These are phyloP conservation scores for Leguminivora glycinivorella DNA, from an alignment of 1,140 invertebrate genomes.

Conservation along the genomic window DNA sequence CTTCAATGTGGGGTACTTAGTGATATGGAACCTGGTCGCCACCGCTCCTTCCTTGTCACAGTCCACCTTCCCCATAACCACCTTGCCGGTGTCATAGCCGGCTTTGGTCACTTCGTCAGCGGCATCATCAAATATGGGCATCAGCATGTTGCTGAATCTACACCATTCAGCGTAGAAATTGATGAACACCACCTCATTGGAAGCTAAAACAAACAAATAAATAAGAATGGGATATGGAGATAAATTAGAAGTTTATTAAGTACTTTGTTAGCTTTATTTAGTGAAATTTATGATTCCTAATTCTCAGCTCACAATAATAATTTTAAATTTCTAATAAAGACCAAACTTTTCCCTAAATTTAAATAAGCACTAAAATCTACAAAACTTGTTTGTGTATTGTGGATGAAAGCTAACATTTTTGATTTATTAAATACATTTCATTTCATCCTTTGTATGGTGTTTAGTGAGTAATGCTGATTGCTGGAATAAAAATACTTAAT, in stretches of 20 bases:
- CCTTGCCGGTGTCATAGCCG: slow-evolving; percentile 89
- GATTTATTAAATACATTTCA: too few relatives aligned
- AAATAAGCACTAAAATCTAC: too few relatives aligned
- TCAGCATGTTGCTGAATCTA: slow-evolving; percentile 95
- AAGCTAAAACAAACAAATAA: slow-evolving; percentile 84
- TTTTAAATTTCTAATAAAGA: too few relatives aligned
- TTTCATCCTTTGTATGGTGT: too few relatives aligned
- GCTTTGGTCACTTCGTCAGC: slow-evolving; percentile 91
- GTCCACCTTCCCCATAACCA: slow-evolving; percentile 98
- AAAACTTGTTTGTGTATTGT: too few relatives aligned
- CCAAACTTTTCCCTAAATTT: too few relatives aligned
- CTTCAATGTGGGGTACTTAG: slow-evolving; percentile 99
- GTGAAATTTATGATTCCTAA: too few relatives aligned
- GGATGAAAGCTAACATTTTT: too few relatives aligned
- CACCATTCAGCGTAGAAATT: slow-evolving; percentile 99
- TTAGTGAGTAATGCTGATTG: too few relatives aligned
- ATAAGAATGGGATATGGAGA: background rate
- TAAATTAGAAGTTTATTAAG: background rate
- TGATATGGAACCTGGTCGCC: slow-evolving; percentile 95
- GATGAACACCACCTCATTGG: slow-evolving; percentile 97
- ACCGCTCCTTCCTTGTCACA: slow-evolving; percentile 94
- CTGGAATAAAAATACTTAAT: too few relatives aligned
- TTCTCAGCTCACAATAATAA: too few relatives aligned
- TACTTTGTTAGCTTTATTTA: too few relatives aligned
- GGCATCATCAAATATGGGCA: slow-evolving; percentile 98